Percentiles rank a stretch among this genome's conserved stretches.
Conservation (phyloP, 2,797 vertebrate genomes). For the Sphenodon punctatus region DNA sequence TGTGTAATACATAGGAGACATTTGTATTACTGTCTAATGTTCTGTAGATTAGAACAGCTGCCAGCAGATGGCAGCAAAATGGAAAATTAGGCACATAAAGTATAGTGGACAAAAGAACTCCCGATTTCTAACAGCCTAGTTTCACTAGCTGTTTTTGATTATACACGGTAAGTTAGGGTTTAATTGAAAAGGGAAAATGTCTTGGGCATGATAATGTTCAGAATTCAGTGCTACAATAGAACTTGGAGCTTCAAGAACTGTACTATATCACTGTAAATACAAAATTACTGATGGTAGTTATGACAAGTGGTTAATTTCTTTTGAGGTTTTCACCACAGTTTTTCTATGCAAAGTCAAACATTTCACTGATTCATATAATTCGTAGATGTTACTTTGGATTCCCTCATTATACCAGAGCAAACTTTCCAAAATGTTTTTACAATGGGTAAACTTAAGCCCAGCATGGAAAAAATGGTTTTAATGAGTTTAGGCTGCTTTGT, state of each 20-base stretch:
- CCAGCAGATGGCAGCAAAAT: constrained; percentile 74
- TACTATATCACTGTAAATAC: not conserved
- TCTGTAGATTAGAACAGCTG: not conserved
- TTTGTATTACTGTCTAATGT: not conserved
- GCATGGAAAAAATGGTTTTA: not conserved
- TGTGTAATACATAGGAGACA: constrained; percentile 22
- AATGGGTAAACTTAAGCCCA: not conserved
- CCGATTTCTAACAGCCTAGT: constrained; percentile 26
- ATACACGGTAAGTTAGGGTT: constrained; percentile 53
- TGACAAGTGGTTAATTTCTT: not conserved
- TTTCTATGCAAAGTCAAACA: not conserved
- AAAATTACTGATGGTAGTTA: not conserved
- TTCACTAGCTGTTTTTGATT: constrained; percentile 43
- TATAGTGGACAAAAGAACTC: constrained; percentile 50
- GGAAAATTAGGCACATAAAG: constrained; percentile 16
- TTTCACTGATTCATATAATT: not conserved
- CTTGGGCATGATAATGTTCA: not conserved
- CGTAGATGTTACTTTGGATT: not conserved
- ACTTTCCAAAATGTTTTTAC: not conserved
- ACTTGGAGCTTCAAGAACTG: not conserved
- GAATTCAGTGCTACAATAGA: not conserved
- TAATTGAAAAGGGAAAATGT: not conserved
- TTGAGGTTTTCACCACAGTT: not conserved
- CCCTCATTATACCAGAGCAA: not conserved
- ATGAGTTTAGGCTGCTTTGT: not conserved